Evolutionary conservation across 2,113 vertebrate species (phyloP), one percentile per base, ranked within the genome.

Genomic region (Cathartes aura): DNA sequence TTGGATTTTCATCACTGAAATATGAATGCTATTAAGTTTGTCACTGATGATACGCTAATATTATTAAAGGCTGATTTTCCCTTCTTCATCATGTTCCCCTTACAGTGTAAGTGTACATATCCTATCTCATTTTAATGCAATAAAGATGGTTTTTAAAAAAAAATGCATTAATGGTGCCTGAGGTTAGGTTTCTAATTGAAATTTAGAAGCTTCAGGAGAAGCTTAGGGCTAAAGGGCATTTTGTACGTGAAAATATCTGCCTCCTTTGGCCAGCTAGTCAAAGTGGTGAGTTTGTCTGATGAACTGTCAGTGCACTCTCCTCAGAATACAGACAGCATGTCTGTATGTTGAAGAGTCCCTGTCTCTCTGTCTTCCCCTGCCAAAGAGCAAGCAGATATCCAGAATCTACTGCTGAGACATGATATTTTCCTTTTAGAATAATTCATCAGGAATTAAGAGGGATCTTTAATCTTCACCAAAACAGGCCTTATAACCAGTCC

Each of bases 401-500:
- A 73, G 74, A 74, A 82, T 38, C 60, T 81, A 59, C 88, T 87
- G 82, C 72, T 73, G 62, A 92, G 72, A 90, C 6, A 7, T 29
- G 23, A 16, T 40, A 48, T 81, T 93, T 78, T 81, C 48, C 76
- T 92, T 87, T 91, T 63, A 73, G 74, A 94, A 96, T 58, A 93
- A 97, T 96, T 97, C 45, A 90, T 82, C 80, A 87, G 42, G 56
- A 92, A 86, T 93, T 94, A 91, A 85, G 34, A 17, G 3, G 20
- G 8, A 66, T 84, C 73, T 93, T 97, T 96, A 92, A 74, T 83
- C 56, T 93, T 93, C 72, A 72, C 63, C 81, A 84, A 64, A 11
- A 43, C 32, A 70, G 62, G 42, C 34, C 91, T 91, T 75, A 90
- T 48, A 85, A 63, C n/a, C 27, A 85, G 53, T 55, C 73, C 30